These are phyloP conservation scores for Acipenser transmontanus DNA, from an alignment of 2,797 vertebrate genomes.

Conservation along the genomic window DNA sequence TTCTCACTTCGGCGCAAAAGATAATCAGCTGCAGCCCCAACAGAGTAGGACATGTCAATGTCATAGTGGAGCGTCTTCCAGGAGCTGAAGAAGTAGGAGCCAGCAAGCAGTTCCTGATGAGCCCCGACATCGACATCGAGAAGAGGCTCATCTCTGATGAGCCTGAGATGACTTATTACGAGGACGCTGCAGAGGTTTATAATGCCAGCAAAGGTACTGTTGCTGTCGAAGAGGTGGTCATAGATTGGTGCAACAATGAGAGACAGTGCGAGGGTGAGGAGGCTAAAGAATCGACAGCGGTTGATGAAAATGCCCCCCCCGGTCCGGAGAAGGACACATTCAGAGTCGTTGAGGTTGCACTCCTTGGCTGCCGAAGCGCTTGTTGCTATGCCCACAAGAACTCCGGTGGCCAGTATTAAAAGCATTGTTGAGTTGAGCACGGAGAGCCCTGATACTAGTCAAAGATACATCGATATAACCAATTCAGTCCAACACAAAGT, in stretches of 20 bases:
- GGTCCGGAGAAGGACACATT: constrained; percentile 84
- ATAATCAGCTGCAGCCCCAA: constrained; percentile 86
- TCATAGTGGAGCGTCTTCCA: constrained; percentile 92
- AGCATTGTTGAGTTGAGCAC: constrained; percentile 37
- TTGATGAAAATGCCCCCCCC: constrained; percentile 86
- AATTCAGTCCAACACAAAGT: constrained; percentile 39
- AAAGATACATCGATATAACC: constrained; percentile 47
- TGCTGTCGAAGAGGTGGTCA: constrained; percentile 57
- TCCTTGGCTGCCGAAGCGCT: constrained; percentile 90
- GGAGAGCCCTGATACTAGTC: constrained; percentile 51
- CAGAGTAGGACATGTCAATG: constrained; percentile 82
- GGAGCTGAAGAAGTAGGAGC: constrained; percentile 71
- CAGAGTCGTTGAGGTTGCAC: constrained; percentile 87
- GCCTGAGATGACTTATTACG: constrained; percentile 22
- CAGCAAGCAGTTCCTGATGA: no score
- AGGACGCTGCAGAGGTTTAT: constrained; percentile 33
- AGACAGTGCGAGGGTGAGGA: constrained; percentile 36
- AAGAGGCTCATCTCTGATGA: constrained; percentile 48
- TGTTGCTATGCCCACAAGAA: constrained; percentile 88
- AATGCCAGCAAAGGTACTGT: constrained; percentile 38
- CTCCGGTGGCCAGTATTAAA: constrained; percentile 60
- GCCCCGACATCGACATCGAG: constrained; percentile 45
- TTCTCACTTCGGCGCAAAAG: constrained; percentile 91
- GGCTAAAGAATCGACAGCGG: constrained; percentile 33
- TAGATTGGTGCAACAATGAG: constrained; percentile 50